Evolutionary conservation across 1,140 invertebrate genomes (phyloP).

Genomic region (Drosophila pallidifrons): DNA sequence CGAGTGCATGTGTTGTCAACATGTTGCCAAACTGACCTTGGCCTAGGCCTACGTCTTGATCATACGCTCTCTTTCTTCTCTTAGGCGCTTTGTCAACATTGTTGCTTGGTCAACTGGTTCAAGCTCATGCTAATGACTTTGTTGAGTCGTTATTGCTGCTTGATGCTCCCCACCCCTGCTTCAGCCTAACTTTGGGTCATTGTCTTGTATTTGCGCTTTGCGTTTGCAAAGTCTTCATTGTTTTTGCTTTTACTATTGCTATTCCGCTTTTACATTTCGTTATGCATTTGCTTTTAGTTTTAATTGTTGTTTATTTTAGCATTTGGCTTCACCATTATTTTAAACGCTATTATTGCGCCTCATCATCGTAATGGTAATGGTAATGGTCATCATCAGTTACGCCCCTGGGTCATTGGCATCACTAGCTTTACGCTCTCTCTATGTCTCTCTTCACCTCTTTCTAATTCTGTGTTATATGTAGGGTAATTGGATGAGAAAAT

Average conservation of each 20-base stretch:
- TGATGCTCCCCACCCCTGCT: background rate
- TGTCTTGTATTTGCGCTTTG: slow-evolving; percentile 51
- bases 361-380: slow-evolving; percentile 43
- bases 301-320: slow-evolving; percentile 75
- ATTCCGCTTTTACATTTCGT: slow-evolving; percentile 32
- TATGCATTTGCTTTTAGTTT: slow-evolving; percentile 74
- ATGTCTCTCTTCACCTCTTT: slow-evolving; percentile 25
- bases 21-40: slow-evolving; percentile 65
- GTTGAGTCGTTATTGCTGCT: slow-evolving; percentile 25
- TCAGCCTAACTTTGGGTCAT: slow-evolving; percentile 56
- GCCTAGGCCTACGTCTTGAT: slow-evolving; percentile 44
- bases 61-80: slow-evolving; percentile 12
- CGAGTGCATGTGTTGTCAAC: slow-evolving; percentile 39
- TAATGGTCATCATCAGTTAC: slow-evolving; percentile 59
- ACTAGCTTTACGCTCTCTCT: slow-evolving; percentile 12
- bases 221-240: slow-evolving; percentile 9
- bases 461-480: background rate
- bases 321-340: slow-evolving; percentile 65
- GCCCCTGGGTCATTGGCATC: slow-evolving; percentile 63
- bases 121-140: slow-evolving; percentile 59
- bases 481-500: background rate
- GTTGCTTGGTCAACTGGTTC: slow-evolving; percentile 55
- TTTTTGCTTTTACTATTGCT: slow-evolving; percentile 25
- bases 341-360: slow-evolving; percentile 59
- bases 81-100: slow-evolving; percentile 47